phyloP scores from a whole-genome alignment of 2,113 vertebrate genomes.

The Trogon surrucura region DNA sequence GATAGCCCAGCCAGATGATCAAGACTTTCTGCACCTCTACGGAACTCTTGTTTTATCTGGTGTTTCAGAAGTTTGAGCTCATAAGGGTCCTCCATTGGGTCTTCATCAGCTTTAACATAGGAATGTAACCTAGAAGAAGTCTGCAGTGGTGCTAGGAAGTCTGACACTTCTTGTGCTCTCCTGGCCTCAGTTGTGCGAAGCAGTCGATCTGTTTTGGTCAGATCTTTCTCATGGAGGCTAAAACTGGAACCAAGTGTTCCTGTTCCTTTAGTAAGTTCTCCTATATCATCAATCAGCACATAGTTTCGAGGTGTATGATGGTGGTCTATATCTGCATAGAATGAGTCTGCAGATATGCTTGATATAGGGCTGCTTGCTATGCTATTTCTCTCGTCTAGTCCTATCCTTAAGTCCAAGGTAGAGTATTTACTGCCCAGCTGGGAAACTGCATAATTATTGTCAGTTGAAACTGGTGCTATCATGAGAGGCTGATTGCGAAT shows the following conservation, averaged over 20 bases:
- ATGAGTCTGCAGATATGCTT: constrained; percentile 96
- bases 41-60: constrained; percentile 98
- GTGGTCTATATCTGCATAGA: constrained; percentile 96
- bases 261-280: constrained; percentile 92
- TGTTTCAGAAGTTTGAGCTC: constrained; percentile 97
- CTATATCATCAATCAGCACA: constrained; percentile 95
- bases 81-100: constrained; percentile 97
- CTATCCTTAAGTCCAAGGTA: constrained; percentile 91
- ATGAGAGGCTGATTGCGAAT: constrained; percentile 93
- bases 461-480: constrained; percentile 91
- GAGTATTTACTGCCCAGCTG: constrained; percentile 91
- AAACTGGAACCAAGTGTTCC: constrained; percentile 86
- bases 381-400: constrained; percentile 91
- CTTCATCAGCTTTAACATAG: constrained; percentile 94
- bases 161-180: constrained; percentile 90
- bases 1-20: constrained; percentile 91
- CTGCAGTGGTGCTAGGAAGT: constrained; percentile 90
- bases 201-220: constrained; percentile 91
- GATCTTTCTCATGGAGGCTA: constrained; percentile 93
- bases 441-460: constrained; percentile 87
- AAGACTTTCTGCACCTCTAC: constrained; percentile 90
- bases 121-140: constrained; percentile 86
- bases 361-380: constrained; percentile 97
- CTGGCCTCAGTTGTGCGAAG: constrained; percentile 89
- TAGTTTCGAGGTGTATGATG: constrained; percentile 90